Percentiles rank a stretch among this genome's conserved stretches.
Conservation (phyloP, 1,140 invertebrate genomes). For the Bombus confusus region DNA sequence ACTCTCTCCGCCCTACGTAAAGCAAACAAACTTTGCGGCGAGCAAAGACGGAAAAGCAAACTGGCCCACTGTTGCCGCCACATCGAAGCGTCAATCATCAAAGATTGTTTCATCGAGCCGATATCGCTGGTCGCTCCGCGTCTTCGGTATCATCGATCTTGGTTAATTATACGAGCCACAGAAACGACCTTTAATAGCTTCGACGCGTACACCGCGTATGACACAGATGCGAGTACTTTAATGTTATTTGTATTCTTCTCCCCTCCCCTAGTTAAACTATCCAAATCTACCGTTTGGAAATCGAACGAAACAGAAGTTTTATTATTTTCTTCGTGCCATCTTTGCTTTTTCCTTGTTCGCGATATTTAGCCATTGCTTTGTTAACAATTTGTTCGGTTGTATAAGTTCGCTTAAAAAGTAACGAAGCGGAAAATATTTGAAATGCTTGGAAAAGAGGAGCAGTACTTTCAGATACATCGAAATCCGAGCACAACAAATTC, state of each 20-base stretch:
- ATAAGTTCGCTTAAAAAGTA: no score
- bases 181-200: slow-evolving; percentile 63
- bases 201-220: slow-evolving; percentile 25
- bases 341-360: neutral
- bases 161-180: slow-evolving; percentile 63
- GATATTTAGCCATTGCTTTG: no score
- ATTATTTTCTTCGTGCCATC: neutral
- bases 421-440: no score
- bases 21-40: slow-evolving; percentile 10
- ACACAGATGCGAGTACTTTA: neutral
- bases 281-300: neutral
- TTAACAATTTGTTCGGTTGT: no score
- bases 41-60: slow-evolving; percentile 25
- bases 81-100: slow-evolving; percentile 42
- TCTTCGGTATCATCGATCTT: slow-evolving; percentile 59
- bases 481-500: no score
- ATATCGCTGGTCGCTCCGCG: slow-evolving; percentile 18
- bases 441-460: no score
- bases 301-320: neutral
- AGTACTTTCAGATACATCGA: no score
- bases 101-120: slow-evolving; percentile 41
- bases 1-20: slow-evolving; percentile 2
- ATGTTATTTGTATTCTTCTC: neutral
- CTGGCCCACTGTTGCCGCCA: neutral
- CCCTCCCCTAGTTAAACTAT: neutral